Conservation (phyloP, 92 coral and sea anemone species). For the Phenganax stokvisi region DNA sequence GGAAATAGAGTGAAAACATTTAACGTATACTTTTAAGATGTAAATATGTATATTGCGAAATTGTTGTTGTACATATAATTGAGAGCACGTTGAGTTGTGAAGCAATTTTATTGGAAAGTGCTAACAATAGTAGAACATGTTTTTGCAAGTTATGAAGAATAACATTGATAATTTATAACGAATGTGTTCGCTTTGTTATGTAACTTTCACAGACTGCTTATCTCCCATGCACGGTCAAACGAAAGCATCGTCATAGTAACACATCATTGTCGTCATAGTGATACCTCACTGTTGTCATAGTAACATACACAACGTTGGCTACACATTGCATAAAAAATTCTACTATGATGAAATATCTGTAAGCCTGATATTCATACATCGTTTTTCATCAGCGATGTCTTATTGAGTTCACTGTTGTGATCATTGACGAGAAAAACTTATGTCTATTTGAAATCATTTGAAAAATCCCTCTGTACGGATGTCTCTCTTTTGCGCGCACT, state of each 20-base stretch:
- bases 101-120: not conserved
- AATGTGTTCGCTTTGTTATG: constrained; percentile 8
- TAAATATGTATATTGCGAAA: constrained; percentile 20
- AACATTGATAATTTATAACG: constrained; percentile 1
- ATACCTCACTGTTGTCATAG: not conserved
- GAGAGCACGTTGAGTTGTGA: not conserved
- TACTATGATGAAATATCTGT: no score
- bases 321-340: constrained; percentile 11
- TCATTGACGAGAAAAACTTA: no score
- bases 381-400: no score
- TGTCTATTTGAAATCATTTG: no score
- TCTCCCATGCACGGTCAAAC: not conserved
- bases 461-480: no score
- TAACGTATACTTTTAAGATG: constrained; percentile 10
- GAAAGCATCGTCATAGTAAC: constrained; percentile 11
- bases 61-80: not conserved
- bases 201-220: not conserved
- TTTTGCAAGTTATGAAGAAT: not conserved
- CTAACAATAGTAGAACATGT: not conserved
- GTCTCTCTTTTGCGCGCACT: no score
- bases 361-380: no score
- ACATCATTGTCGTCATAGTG: not conserved
- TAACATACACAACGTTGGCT: not conserved
- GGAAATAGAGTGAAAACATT: not conserved
- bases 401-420: no score